Evolutionary conservation across 30 jellyfish, hydroid and myxozoan species (phyloP), one percentile per base, ranked within the genome.

Genomic region (Aurelia aurita): DNA sequence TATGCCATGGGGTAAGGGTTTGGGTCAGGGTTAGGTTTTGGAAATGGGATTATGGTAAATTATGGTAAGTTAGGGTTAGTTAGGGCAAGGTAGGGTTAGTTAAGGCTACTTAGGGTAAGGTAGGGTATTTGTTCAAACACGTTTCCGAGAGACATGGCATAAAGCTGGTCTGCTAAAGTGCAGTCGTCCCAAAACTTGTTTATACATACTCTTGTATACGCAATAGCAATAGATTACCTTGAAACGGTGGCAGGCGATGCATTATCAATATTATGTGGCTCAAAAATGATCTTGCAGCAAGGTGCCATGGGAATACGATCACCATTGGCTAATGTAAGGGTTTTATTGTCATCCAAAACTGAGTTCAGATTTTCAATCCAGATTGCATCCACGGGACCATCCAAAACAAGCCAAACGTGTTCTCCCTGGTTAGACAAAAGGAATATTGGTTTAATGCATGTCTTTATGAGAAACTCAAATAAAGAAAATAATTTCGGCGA

Each of bases 241-340:
- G 98, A 91, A 22, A 91, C 98, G 5, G 98, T 91, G 46, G 98
- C 98, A 6, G 98, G 98, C 1, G 98, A 91, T 12, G 98, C 98
- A 63, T 91, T 91, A 51, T 91, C 98, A 44, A 91, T 91, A 68
- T 91, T 91, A 72, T 91, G 98, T 25, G 98, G 98, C 79, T 91
- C 98, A 86, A 91, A 91, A 25, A 91, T 65, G 69, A 91, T 91
- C 65, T 91, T 91, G 65, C 98, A 91, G 83, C 69, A 73, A 19
- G 98, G 93, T 15, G 98, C 86, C 98, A 91, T 91, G 13, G 98
- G 98, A 44, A 91, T 91, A 55, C 98, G 95, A 75, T 91, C 98
- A 8, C 98, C 98, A 67, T 91, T 91, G 2, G 98, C 98, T 60
- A 91, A 66, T n/a, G 98, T 91, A 21, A 91, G 86, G 31, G 98